phyloP scores from a whole-genome alignment of 1,140 invertebrate species.

The Megathymus violae region DNA sequence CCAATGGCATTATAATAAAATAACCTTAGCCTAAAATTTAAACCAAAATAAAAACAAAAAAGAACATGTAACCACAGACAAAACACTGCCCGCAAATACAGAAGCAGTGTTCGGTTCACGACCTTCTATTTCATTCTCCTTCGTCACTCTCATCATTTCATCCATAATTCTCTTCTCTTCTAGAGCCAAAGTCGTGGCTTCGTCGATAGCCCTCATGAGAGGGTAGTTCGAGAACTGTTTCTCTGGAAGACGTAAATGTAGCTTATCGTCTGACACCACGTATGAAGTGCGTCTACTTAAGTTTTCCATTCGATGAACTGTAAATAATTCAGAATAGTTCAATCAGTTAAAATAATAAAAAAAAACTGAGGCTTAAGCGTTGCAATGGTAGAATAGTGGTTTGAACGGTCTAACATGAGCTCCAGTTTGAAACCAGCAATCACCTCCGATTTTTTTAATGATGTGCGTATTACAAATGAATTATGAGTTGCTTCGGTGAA shows the following conservation, averaged over 20 bases:
- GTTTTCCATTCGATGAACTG: conserved; percentile 57
- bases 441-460: too few relatives aligned
- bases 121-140: conserved; percentile 63
- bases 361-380: too few relatives aligned
- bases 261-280: conserved; percentile 55
- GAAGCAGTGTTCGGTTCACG: conserved; percentile 3
- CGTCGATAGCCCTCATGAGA: conserved; percentile 86
- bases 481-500: too few relatives aligned
- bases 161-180: conserved; percentile 83
- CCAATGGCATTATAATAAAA: neutral
- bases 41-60: conserved; percentile 1
- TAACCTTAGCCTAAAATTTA: neutral
- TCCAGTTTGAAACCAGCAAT: too few relatives aligned
- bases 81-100: neutral
- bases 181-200: conserved; percentile 82
- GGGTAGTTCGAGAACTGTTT: conserved; percentile 82
- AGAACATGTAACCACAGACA: neutral
- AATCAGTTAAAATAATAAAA: neutral
- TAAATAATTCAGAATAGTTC: conserved; percentile 23
- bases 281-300: conserved; percentile 58
- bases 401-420: too few relatives aligned
- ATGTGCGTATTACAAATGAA: too few relatives aligned
- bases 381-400: too few relatives aligned
- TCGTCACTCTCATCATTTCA: conserved; percentile 62
- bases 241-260: conserved; percentile 68